Evolutionary conservation across 2,113 vertebrate species (phyloP).

Genomic region (Bucco capensis): DNA sequence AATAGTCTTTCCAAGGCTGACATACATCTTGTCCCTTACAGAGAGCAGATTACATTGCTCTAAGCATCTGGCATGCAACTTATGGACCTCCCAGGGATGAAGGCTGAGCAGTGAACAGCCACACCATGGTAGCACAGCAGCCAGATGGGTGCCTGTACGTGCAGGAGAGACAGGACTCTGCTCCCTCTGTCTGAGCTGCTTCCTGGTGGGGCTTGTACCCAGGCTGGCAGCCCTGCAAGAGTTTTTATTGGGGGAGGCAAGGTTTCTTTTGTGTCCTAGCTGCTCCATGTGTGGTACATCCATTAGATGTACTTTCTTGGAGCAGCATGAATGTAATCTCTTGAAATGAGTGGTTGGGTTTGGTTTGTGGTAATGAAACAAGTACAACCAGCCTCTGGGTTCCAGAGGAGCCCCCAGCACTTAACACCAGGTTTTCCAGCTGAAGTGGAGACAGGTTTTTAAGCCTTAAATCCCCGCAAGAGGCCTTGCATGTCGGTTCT

Average conservation of each 20-base stretch:
- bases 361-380: neutral
- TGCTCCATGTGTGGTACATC: neutral
- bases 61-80: neutral
- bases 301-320: neutral
- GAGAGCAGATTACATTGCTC: neutral
- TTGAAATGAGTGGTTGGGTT: neutral
- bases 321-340: neutral
- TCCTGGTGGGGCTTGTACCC: neutral
- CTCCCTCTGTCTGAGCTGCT: neutral
- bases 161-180: neutral
- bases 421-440: neutral
- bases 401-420: neutral
- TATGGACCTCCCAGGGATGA: neutral
- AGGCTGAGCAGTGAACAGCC: neutral
- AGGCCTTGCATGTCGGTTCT: accelerated
- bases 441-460: neutral
- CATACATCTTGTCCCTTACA: neutral
- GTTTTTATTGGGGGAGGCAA: neutral
- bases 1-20: neutral
- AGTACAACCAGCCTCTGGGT: neutral
- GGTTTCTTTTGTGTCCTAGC: neutral
- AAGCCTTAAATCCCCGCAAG: neutral
- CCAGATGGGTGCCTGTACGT: accelerated
- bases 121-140: accelerated
- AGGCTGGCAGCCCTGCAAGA: neutral